Percentiles rank a stretch among this genome's conserved stretches.
phyloP scores from a whole-genome alignment of 2,797 vertebrate genomes.

The Tolypeutes matacus region DNA sequence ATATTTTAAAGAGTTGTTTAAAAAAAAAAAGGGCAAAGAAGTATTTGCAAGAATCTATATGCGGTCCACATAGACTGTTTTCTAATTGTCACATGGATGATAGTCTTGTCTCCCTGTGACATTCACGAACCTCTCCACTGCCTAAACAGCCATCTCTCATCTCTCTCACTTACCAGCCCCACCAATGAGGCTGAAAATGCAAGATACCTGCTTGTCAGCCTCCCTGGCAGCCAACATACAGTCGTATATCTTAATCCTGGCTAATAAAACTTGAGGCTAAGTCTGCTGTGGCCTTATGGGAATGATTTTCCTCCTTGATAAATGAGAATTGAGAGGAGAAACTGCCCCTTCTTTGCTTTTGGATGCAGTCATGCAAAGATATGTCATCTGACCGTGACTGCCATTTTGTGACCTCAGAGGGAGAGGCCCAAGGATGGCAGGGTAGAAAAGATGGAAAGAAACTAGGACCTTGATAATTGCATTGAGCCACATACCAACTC shows the following conservation, averaged over 20 bases:
- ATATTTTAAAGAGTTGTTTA: constrained; percentile 35
- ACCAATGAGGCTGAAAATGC: not conserved
- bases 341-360: not conserved
- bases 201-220: not conserved
- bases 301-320: constrained; percentile 9
- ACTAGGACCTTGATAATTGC: not conserved
- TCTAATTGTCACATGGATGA: not conserved
- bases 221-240: not conserved
- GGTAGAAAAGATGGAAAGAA: constrained; percentile 2
- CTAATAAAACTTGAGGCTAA: not conserved
- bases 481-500: not conserved
- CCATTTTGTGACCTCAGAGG: constrained; percentile 46
- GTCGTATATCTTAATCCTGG: not conserved
- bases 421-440: not conserved
- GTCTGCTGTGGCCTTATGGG: not conserved
- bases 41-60: constrained; percentile 5
- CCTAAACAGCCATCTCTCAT: constrained; percentile 38
- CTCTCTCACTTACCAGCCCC: not conserved
- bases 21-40: constrained; percentile 5
- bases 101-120: not conserved
- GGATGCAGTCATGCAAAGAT: not conserved
- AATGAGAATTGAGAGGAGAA: constrained; percentile 26
- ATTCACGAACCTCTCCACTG: not conserved
- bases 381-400: not conserved
- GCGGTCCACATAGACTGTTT: not conserved